Evolutionary conservation across 35 echinoderm and acorn worm species (phyloP).

Genomic region (Holothuria glaberrima): DNA sequence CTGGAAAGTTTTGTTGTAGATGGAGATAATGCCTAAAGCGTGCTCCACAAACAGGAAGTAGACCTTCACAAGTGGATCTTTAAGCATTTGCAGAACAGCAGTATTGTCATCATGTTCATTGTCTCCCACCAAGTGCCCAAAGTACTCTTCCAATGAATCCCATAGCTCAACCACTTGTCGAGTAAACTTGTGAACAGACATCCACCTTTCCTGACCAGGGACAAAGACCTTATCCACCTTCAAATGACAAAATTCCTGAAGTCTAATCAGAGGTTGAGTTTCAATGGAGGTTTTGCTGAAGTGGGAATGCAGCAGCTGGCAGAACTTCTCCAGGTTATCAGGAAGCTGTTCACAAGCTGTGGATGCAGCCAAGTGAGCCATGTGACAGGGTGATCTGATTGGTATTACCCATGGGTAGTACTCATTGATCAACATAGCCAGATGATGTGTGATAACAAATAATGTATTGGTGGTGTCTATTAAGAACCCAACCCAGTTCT

Average conservation of each 20-base stretch:
- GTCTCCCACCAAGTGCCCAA: background rate
- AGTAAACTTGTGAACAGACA: constrained; percentile 34
- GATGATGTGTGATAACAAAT: constrained; percentile 33
- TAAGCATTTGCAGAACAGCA: background rate
- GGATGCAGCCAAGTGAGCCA: constrained; percentile 22
- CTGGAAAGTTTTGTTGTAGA: constrained; percentile 50
- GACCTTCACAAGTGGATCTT: constrained; percentile 1
- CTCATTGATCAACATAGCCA: constrained; percentile 34
- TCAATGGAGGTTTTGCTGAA: background rate
- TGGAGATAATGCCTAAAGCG: background rate
- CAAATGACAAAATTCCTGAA: constrained; percentile 34
- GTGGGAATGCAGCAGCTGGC: background rate
- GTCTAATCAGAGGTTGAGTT: background rate
- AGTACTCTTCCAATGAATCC: constrained; percentile 23
- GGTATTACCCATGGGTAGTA: constrained; percentile 53
- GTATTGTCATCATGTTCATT: background rate
- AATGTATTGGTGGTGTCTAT: constrained; percentile 33
- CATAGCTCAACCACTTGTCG: constrained; percentile 14
- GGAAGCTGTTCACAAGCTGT: constrained; percentile 25
- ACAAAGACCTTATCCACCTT: background rate
- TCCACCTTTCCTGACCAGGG: background rate
- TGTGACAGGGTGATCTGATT: constrained; percentile 49
- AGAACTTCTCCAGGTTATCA: constrained; percentile 20
- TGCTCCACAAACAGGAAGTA: constrained; percentile 41
- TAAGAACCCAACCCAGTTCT: constrained; percentile 36